Evolutionary conservation across 2,113 vertebrate genomes (phyloP), one percentile per base, ranked within the genome.

Genomic region (Alosa alosa): DNA sequence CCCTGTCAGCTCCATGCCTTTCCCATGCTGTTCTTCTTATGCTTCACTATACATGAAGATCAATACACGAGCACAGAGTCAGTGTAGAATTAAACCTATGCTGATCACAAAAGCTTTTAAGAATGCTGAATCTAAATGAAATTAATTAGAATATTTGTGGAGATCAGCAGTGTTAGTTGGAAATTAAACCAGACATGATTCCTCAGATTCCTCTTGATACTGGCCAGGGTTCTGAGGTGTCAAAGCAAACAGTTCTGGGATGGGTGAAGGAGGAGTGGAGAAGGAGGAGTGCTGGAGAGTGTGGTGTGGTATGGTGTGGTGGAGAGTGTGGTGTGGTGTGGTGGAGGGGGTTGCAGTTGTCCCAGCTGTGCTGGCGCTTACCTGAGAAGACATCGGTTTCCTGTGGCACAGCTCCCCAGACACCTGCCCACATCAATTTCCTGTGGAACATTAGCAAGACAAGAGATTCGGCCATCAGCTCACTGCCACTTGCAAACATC

Each of bases 371-470:
- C 92, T 93, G 86, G 20, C 92, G 94, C 95, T 93, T 95, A 96
- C 96, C 96, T 93, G 92, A 95, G 94, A 91, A 92, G 93, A 91
- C 95, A 95, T 81, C 91, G 94, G 92, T 94, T 95, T 95, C 96
- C 94, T 92, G 91, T 90, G 84, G 93, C 92, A 93, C 96, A 96
- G 91, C 93, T 92, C 92, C 96, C 96, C 92, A 95, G 94, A 94
- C 96, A 97, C 93, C 96, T 93, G 92, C 97, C 96, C 85, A 95
- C 95, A 90, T 95, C 96, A 91, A 97, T 96, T 97, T 98, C 97
- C 97, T 97, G 95, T 72, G 85, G 60, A 91, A 88, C 92, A 96
- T 97, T 97, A 95, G 93, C 96, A 97, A 95, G 92, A 97, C 93
- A 98, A 90, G 95, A 96, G 90, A 92, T 82, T 88, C 8, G 89